Conservation (phyloP, 1,140 invertebrate species). For the Drosophila watanabei region DNA sequence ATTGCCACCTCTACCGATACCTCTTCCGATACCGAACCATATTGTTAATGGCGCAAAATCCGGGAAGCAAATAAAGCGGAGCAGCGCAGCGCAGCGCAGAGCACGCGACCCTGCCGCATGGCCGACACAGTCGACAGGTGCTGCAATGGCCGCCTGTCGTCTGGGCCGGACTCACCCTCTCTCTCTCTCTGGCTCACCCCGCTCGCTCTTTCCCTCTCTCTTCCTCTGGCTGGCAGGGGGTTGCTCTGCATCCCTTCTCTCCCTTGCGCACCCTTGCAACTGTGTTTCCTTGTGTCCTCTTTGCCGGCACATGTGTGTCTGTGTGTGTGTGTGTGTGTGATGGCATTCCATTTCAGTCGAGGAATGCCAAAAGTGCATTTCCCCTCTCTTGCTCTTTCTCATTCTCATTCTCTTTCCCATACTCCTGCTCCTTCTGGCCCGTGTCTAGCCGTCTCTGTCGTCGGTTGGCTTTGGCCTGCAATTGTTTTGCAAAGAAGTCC, state of each 20-base stretch:
- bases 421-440: conserved; percentile 3
- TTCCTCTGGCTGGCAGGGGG: conserved; percentile 32
- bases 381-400: conserved; percentile 30
- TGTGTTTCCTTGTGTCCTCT: conserved; percentile 65
- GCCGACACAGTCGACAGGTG: conserved; percentile 75
- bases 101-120: conserved; percentile 66
- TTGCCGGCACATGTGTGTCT: conserved; percentile 29
- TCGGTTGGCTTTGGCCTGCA: conserved; percentile 54
- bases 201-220: conserved; percentile 18
- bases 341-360: conserved; percentile 72
- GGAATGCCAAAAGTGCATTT: conserved; percentile 80
- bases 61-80: conserved; percentile 56
- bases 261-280: conserved; percentile 46
- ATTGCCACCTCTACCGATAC: conserved; percentile 4
- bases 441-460: conserved; percentile 18
- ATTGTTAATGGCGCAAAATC: conserved; percentile 83
- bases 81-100: conserved; percentile 15
- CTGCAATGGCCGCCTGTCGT: conserved; percentile 73
- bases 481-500: conserved; percentile 83
- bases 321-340: conserved; percentile 44
- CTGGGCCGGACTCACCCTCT: conserved; percentile 32
- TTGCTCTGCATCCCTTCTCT: conserved; percentile 32
- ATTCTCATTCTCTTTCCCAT: not conserved
- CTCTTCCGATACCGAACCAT: conserved; percentile 53
- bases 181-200: conserved; percentile 2